A percentile compares a stretch with the other conserved stretches of the same genome.
Evolutionary conservation across 2,797 vertebrate species (phyloP).

Genomic region (Zenarchopterus dispar): DNA sequence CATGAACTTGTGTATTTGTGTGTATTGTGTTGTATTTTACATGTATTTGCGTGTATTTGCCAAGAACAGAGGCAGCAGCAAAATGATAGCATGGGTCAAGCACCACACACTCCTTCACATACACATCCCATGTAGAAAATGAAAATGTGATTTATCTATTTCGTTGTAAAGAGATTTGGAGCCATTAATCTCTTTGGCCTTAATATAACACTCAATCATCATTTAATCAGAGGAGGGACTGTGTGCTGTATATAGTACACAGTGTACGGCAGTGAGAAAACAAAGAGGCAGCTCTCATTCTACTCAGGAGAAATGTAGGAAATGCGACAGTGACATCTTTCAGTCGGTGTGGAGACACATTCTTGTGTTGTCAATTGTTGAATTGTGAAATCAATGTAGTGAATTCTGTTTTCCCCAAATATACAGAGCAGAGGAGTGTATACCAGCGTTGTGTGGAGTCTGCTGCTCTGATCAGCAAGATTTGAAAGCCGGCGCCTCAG

Average conservation of each 20-base stretch:
- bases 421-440: not conserved
- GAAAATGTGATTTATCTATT: not conserved
- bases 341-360: conserved; percentile 3
- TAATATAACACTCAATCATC: not conserved
- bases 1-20: not conserved
- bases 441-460: conserved; percentile 26
- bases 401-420: conserved; percentile 17
- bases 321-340: conserved; percentile 15
- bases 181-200: not conserved
- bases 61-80: conserved; percentile 1
- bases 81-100: not conserved
- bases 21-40: not conserved
- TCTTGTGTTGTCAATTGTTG: conserved; percentile 19
- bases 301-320: conserved; percentile 10
- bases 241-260: not conserved
- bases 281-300: conserved; percentile 2
- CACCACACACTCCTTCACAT: not conserved
- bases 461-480: conserved; percentile 59
- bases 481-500: conserved; percentile 51
- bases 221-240: conserved; percentile 6
- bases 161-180: not conserved
- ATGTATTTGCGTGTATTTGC: not conserved
- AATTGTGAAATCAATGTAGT: conserved; percentile 29
- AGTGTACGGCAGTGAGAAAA: not conserved
- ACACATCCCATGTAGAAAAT: not conserved